These are phyloP conservation scores for Phylloscopus collybita DNA, from an alignment of 2,797 vertebrate genomes.

Conservation along the genomic window DNA sequence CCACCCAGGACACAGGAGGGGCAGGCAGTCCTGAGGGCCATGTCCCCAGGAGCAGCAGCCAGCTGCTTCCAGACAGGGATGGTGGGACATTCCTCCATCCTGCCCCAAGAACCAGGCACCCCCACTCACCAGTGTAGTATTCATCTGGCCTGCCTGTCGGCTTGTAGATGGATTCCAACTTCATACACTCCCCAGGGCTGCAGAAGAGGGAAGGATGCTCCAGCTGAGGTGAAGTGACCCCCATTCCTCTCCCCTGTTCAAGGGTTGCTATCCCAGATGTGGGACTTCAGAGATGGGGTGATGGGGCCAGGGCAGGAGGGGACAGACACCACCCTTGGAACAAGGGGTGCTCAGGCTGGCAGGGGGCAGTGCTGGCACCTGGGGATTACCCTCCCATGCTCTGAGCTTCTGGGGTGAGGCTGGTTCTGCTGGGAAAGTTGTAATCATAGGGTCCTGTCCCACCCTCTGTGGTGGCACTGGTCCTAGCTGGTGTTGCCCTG, in stretches of 20 bases:
- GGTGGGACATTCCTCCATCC: background rate
- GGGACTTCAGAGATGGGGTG: background rate
- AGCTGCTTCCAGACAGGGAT: background rate
- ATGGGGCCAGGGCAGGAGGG: background rate
- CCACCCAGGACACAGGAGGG: background rate
- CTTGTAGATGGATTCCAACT: background rate
- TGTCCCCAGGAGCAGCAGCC: background rate
- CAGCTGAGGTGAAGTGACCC: background rate
- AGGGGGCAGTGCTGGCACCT: background rate
- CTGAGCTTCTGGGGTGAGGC: background rate
- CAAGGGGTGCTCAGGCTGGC: background rate
- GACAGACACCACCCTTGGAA: background rate
- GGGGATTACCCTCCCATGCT: background rate
- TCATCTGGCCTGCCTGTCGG: background rate
- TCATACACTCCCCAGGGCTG: background rate
- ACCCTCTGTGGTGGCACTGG: background rate
- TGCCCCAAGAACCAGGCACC: fast-evolving
- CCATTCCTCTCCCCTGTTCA: background rate
- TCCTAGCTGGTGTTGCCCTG: background rate
- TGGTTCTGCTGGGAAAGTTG: background rate
- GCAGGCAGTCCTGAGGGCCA: background rate
- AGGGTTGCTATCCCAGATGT: fast-evolving
- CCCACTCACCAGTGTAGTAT: constrained; percentile 44
- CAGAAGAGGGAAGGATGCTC: background rate
- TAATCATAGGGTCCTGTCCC: fast-evolving